Conservation (phyloP, 2,888 invertebrate genomes). For the Perdita meconis region DNA sequence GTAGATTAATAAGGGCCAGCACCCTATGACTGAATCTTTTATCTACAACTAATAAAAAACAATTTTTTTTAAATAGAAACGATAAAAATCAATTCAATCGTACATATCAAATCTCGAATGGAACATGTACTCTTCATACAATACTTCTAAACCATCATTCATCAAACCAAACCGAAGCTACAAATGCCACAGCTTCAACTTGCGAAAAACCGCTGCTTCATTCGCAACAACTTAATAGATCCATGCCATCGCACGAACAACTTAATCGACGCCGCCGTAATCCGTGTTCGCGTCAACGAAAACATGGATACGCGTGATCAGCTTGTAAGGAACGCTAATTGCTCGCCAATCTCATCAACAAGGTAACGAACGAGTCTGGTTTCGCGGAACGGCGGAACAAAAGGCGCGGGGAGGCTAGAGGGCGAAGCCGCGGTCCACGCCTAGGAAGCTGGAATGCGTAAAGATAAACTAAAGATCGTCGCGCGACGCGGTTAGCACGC, state of each 20-base stretch:
- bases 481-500: slow-evolving; percentile 31
- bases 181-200: too few species aligned
- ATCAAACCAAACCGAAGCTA: too few species aligned
- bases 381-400: slow-evolving; percentile 43
- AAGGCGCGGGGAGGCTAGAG: slow-evolving; percentile 27
- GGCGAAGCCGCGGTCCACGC: slow-evolving; percentile 37
- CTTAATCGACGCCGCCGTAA: slow-evolving; percentile 30
- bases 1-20: too few species aligned
- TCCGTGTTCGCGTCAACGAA: slow-evolving; percentile 7
- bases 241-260: slow-evolving; percentile 27
- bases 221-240: slow-evolving; percentile 24
- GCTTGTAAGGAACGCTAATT: slow-evolving; percentile 34
- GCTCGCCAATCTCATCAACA: slow-evolving; percentile 27
- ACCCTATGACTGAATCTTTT: too few species aligned
- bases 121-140: too few species aligned
- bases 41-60: too few species aligned
- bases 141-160: too few species aligned
- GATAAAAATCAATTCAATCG: too few species aligned
- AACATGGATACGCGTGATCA: slow-evolving; percentile 1
- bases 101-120: too few species aligned
- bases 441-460: slow-evolving; percentile 59
- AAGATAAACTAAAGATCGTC: slow-evolving; percentile 63
- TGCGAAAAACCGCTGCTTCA: too few species aligned
- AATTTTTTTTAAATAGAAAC: too few species aligned
- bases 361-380: slow-evolving; percentile 14